Evolutionary conservation across 2,888 invertebrate genomes (phyloP).

Genomic region (Andricus quercusramuli): DNA sequence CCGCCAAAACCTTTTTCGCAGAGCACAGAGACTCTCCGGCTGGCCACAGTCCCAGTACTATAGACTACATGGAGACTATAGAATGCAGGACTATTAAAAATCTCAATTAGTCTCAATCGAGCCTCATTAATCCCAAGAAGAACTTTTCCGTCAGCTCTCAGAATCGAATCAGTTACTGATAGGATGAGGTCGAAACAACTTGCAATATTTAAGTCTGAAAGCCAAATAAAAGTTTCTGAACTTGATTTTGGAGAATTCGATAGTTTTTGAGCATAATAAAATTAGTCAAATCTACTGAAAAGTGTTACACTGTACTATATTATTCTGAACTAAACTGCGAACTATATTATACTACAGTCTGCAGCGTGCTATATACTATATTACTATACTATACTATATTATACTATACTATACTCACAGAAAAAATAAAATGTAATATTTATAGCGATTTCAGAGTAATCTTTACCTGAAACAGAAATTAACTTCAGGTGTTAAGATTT

Average conservation of each 20-base stretch:
- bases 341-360: too few relatives aligned
- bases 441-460: too few relatives aligned
- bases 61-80: neutral
- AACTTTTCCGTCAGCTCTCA: neutral
- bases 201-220: neutral
- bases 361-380: too few relatives aligned
- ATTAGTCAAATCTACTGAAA: neutral
- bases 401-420: too few relatives aligned
- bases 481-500: too few relatives aligned
- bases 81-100: slow-evolving; percentile 52
- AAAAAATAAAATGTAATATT: too few relatives aligned
- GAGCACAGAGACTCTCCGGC: slow-evolving; percentile 33
- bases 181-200: neutral
- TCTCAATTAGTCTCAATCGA: slow-evolving; percentile 60
- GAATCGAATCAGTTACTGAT: neutral
- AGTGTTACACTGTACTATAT: neutral
- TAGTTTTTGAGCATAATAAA: neutral
- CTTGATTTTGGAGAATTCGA: neutral
- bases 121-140: slow-evolving; percentile 43
- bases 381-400: too few relatives aligned
- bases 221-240: neutral
- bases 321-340: too few relatives aligned
- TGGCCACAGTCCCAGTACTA: neutral
- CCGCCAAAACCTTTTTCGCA: neutral
- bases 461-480: too few relatives aligned